Evolutionary conservation across 2,888 invertebrate species (phyloP).

Genomic region (Pristionchus maxplancki): DNA sequence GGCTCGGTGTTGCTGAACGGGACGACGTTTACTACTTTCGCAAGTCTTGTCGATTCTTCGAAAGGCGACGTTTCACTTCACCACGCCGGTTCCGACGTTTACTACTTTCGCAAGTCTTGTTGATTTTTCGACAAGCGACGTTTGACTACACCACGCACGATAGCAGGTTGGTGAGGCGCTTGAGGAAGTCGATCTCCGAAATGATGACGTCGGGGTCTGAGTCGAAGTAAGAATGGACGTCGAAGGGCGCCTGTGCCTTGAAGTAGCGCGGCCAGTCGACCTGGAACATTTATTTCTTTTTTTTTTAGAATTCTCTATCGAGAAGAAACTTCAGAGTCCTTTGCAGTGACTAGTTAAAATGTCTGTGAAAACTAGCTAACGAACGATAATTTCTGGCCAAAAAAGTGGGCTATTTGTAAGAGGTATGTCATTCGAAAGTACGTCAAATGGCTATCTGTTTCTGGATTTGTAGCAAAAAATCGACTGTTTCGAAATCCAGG

Average conservation of each 20-base stretch:
- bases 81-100: background rate
- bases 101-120: background rate
- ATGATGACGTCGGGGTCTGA: constrained; percentile 72
- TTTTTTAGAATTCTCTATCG: background rate
- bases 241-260: constrained; percentile 71
- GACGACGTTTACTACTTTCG: constrained; percentile 42
- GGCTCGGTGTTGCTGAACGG: constrained; percentile 65
- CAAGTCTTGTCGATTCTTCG: background rate
- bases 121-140: constrained; percentile 36
- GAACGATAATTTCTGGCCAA: too few species aligned
- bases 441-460: too few species aligned
- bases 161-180: constrained; percentile 39
- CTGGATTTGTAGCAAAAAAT: too few species aligned
- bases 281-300: constrained; percentile 56
- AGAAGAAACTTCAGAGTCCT: background rate
- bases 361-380: background rate
- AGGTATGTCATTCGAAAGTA: too few species aligned
- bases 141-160: constrained; percentile 34
- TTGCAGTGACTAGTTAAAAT: background rate
- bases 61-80: constrained; percentile 6
- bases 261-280: constrained; percentile 77
- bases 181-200: constrained; percentile 62
- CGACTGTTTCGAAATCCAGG: too few species aligned
- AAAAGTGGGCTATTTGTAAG: too few species aligned
- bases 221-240: constrained; percentile 72